phyloP scores from a whole-genome alignment of 2,888 invertebrate species.

The Rhagophthalmus giganteus region DNA sequence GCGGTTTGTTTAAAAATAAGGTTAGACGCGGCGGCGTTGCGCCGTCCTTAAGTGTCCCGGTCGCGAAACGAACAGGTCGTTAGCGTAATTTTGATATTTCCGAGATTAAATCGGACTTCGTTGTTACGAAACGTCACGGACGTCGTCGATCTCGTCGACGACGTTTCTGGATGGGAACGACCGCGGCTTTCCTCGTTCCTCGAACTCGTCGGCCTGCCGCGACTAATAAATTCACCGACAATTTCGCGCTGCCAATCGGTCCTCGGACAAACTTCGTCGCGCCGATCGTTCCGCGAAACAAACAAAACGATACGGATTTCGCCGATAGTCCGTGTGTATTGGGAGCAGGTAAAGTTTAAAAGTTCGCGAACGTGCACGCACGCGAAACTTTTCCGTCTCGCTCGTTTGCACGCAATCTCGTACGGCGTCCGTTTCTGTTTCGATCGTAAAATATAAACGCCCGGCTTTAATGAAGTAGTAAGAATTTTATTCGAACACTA shows the following conservation, averaged over 20 bases:
- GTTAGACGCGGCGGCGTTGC: conserved; percentile 43
- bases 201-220: too few relatives aligned
- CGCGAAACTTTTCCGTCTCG: too few relatives aligned
- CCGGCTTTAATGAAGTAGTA: conserved; percentile 26
- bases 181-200: too few relatives aligned
- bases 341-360: too few relatives aligned
- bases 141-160: too few relatives aligned
- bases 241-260: too few relatives aligned
- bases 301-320: background rate
- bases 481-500: conserved; percentile 36
- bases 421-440: background rate
- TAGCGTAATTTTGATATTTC: conserved; percentile 50
- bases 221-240: too few relatives aligned
- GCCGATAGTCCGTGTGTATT: background rate
- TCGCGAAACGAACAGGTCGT: conserved; percentile 47
- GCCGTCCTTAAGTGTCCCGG: conserved; percentile 46
- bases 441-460: background rate
- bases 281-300: too few relatives aligned
- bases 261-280: too few relatives aligned
- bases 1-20: conserved; percentile 34
- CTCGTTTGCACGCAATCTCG: background rate
- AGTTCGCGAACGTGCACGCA: too few relatives aligned
- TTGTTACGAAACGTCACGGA: conserved; percentile 21
- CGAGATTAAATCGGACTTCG: conserved; percentile 30
- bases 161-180: too few relatives aligned